phyloP scores from a whole-genome alignment of 2,888 invertebrate species.

The Marronus borbonicus region DNA sequence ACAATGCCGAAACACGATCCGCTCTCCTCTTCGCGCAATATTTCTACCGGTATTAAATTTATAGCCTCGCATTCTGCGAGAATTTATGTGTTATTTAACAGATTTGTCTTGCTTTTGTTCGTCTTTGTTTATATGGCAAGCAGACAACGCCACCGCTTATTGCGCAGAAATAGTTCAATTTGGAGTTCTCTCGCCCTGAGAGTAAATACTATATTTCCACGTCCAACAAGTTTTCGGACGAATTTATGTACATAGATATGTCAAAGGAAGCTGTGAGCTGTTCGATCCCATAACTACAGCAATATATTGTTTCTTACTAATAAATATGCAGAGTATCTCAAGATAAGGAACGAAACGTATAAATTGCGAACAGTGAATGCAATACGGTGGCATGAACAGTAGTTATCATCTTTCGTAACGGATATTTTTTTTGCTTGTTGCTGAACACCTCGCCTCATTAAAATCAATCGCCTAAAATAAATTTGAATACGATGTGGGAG shows the following conservation, averaged over 20 bases:
- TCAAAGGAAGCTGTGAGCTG: background rate
- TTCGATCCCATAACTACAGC: too few relatives aligned
- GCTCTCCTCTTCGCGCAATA: constrained; percentile 13
- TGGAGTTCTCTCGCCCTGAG: constrained; percentile 20
- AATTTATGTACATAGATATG: constrained; percentile 11
- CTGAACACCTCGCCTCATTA: too few relatives aligned
- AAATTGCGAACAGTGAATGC: too few relatives aligned
- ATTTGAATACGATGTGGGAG: too few relatives aligned
- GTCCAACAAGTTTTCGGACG: constrained; percentile 31
- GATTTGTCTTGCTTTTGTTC: constrained; percentile 45
- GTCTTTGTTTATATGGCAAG: constrained; percentile 1
- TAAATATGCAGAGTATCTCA: too few relatives aligned
- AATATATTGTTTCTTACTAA: too few relatives aligned
- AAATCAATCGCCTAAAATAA: too few relatives aligned
- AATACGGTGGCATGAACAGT: too few relatives aligned
- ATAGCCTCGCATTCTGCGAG: constrained; percentile 30
- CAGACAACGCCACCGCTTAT: background rate
- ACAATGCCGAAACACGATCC: too few relatives aligned
- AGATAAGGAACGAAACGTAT: too few relatives aligned
- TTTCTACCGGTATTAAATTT: constrained; percentile 43
- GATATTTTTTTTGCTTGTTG: too few relatives aligned
- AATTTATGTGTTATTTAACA: constrained; percentile 48
- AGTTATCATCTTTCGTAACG: too few relatives aligned
- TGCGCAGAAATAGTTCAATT: constrained; percentile 41
- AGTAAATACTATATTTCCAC: constrained; percentile 29